Evolutionary conservation across 2,888 invertebrate species (phyloP).

Genomic region (Chaitophorus viminalis): DNA sequence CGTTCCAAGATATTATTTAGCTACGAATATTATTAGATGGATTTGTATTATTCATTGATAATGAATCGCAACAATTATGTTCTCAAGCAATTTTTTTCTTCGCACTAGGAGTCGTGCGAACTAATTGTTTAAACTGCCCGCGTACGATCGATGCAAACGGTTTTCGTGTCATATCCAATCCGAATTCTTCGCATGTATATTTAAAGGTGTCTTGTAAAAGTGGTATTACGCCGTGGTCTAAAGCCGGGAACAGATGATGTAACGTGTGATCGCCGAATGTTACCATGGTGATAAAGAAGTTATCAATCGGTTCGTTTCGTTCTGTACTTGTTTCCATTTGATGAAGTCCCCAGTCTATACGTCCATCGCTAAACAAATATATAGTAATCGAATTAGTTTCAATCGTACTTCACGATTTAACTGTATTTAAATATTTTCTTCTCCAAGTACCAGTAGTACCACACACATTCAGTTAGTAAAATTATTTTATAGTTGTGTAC

Average conservation of each 20-base stretch:
- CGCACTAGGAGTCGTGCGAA: conserved; percentile 68
- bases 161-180: conserved; percentile 69
- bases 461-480: too few relatives aligned
- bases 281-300: conserved; percentile 75
- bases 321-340: conserved; percentile 81
- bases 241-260: conserved; percentile 83
- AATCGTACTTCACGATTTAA: too few relatives aligned
- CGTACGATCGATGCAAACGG: conserved; percentile 73
- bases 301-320: conserved; percentile 75
- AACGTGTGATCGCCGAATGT: conserved; percentile 82
- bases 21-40: too few relatives aligned
- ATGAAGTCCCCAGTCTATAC: conserved; percentile 80
- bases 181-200: conserved; percentile 76
- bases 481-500: too few relatives aligned
- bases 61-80: too few relatives aligned
- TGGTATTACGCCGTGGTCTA: conserved; percentile 79
- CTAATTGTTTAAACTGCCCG: conserved; percentile 75
- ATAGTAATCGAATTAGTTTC: too few relatives aligned
- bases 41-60: too few relatives aligned
- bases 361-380: conserved; percentile 63
- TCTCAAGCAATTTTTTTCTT: not conserved
- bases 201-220: conserved; percentile 74
- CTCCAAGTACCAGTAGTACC: too few relatives aligned
- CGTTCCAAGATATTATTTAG: too few relatives aligned
- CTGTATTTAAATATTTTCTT: too few relatives aligned